Percentiles rank a stretch among this genome's conserved stretches.
phyloP scores from a whole-genome alignment of 2,113 vertebrate species.

The Butorides virescens region DNA sequence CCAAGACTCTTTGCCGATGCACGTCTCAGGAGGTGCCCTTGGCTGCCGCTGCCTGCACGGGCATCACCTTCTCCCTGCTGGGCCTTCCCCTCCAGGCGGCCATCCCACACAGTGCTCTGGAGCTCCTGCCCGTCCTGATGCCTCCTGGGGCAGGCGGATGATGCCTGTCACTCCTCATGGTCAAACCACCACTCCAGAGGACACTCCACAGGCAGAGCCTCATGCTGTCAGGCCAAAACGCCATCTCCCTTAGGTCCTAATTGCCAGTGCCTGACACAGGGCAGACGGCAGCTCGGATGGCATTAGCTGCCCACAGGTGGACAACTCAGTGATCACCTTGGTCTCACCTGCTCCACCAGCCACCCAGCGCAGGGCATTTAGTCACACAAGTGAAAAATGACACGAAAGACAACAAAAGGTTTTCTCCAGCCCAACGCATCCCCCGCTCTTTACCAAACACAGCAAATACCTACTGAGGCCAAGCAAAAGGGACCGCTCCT shows the following conservation, averaged over 20 bases:
- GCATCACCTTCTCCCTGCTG: background rate
- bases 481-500: background rate
- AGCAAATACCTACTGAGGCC: background rate
- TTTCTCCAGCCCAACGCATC: background rate
- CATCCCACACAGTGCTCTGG: background rate
- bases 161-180: background rate
- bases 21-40: background rate
- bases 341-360: too few relatives aligned
- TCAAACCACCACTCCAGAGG: background rate
- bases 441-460: background rate
- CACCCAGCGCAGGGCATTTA: background rate
- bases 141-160: background rate
- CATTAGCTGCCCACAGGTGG: background rate
- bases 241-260: background rate
- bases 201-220: background rate
- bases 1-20: background rate
- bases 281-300: background rate
- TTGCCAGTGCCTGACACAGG: background rate
- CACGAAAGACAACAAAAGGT: background rate
- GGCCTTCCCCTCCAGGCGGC: background rate
- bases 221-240: accelerated
- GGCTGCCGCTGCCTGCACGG: background rate
- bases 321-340: background rate
- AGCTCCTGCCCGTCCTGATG: background rate
- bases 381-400: background rate